Evolutionary conservation across 2,888 invertebrate genomes (phyloP).

Genomic region (Ectropis crepuscularia): DNA sequence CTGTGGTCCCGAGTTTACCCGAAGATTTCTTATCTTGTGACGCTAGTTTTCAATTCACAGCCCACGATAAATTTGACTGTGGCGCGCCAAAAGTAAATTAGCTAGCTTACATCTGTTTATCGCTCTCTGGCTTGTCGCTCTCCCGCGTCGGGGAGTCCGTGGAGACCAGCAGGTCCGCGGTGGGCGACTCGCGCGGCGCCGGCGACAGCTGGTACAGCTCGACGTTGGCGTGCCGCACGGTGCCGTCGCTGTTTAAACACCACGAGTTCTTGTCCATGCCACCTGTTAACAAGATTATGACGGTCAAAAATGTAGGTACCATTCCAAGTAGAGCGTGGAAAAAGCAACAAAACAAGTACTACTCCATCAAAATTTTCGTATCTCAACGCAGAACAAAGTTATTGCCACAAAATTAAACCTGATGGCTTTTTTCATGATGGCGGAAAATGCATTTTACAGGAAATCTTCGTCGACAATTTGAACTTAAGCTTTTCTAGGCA

Average conservation of each 20-base stretch:
- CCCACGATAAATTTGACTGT: no score
- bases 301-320: background rate
- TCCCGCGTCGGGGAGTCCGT: conserved; percentile 67
- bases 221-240: conserved; percentile 92
- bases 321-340: background rate
- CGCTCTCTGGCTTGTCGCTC: conserved; percentile 64
- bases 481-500: no score
- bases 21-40: no score
- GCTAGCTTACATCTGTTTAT: conserved; percentile 48
- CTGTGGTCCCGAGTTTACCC: no score
- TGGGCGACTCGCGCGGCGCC: conserved; percentile 74
- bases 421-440: no score
- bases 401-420: no score
- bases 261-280: conserved; percentile 96
- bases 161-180: conserved; percentile 72
- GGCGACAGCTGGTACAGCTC: conserved; percentile 88
- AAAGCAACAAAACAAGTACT: no score
- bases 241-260: conserved; percentile 96
- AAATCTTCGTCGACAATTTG: no score
- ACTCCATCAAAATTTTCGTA: no score
- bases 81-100: background rate
- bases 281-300: conserved; percentile 74
- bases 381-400: no score
- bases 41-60: no score
- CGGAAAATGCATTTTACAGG: no score